These are phyloP conservation scores for Smutsia gigantea DNA, from an alignment of 2,797 vertebrate genomes.

Conservation along the genomic window DNA sequence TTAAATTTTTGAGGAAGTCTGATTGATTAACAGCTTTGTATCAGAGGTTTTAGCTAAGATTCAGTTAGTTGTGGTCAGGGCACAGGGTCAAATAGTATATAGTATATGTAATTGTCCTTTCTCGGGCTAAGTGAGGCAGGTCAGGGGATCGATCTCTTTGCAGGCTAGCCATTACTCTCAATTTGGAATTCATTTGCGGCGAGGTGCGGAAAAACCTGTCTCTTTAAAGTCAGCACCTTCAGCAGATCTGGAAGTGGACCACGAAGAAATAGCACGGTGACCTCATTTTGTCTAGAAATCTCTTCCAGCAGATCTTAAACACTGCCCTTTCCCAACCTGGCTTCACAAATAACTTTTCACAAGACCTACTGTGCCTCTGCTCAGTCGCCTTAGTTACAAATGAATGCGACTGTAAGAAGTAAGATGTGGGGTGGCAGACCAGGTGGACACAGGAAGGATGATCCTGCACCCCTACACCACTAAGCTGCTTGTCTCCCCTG, in stretches of 20 bases:
- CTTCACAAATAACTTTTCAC: neutral
- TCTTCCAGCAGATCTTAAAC: neutral
- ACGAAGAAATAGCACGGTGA: neutral
- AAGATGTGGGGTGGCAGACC: accelerated
- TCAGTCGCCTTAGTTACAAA: neutral
- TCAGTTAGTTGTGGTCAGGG: neutral
- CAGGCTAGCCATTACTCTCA: neutral
- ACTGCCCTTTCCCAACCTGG: neutral
- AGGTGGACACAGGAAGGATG: neutral
- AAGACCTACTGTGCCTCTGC: neutral
- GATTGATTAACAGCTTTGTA: neutral
- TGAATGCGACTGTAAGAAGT: neutral
- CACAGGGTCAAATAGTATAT: neutral
- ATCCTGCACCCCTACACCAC: too few relatives aligned
- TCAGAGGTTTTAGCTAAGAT: neutral
- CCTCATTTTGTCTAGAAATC: neutral
- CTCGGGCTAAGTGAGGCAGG: neutral
- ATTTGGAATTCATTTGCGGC: neutral
- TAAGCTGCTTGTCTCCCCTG: neutral
- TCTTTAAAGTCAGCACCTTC: neutral
- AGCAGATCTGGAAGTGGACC: neutral
- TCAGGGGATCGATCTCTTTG: neutral
- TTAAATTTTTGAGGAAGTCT: neutral
- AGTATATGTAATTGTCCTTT: neutral
- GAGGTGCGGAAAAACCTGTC: neutral